A percentile compares a stretch with the other conserved stretches of the same genome.
Evolutionary conservation across 2,113 vertebrate species (phyloP).

Genomic region (Psophia crepitans): DNA sequence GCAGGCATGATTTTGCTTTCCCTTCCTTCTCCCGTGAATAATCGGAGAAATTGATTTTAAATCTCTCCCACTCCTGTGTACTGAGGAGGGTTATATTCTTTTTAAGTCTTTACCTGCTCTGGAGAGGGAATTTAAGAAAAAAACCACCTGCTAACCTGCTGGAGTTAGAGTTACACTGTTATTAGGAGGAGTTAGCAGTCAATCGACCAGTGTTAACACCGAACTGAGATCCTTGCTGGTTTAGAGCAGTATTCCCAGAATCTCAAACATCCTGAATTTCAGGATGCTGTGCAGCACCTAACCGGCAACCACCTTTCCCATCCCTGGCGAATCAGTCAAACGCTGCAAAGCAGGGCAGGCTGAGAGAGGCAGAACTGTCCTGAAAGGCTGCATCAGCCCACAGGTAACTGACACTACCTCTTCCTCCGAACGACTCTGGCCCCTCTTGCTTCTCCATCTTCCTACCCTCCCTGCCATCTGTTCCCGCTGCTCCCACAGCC

Average conservation of each 20-base stretch:
- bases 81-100: background rate
- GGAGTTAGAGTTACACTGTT: background rate
- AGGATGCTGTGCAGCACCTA: background rate
- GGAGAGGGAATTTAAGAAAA: background rate
- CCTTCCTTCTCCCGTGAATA: background rate
- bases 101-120: background rate
- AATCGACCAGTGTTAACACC: accelerated
- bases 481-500: conserved; percentile 78
- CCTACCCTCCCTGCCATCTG: conserved; percentile 83
- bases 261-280: background rate
- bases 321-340: background rate
- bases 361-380: background rate
- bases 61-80: background rate
- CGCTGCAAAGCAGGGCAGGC: background rate
- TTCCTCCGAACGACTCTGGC: conserved; percentile 53
- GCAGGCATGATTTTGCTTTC: background rate
- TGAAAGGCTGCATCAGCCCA: conserved; percentile 38
- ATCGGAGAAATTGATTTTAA: background rate
- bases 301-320: accelerated
- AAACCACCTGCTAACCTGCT: background rate
- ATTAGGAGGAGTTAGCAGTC: background rate
- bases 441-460: conserved; percentile 65
- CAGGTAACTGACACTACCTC: conserved; percentile 71
- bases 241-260: background rate
- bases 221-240: background rate